Evolutionary conservation across 2,113 vertebrate species (phyloP), one percentile per base, ranked within the genome.

Genomic region (Chrysemys picta): DNA sequence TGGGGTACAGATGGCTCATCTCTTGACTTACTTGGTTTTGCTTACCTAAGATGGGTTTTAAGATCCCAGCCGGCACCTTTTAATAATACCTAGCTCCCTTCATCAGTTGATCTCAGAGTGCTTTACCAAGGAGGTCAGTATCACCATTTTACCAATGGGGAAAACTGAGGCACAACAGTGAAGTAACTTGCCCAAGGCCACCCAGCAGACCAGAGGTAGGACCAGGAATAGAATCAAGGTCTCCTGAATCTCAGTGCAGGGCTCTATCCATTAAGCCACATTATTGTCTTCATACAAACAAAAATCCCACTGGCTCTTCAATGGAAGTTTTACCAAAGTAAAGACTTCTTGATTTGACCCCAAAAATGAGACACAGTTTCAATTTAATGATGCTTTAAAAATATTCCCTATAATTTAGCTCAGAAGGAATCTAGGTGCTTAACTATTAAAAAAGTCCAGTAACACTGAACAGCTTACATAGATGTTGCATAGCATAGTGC

Each of bases 161-260:
- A 47, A 82, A 57, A 31, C 12, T 17, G 25, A 57, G 27, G 42
- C 38, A 59, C 24, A 49, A 65, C 56, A 0, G 0, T 75, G 24
- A 17, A 52, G 57, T 25, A 0, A 54, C 69, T 84, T 85, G 29
- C 11, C 19, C 42, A 10, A 17, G 0, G 38, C 24, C 22, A 27
- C 12, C 25, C 22, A 8, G 75, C 38, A 45, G 24, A 13, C 38
- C 21, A 22, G 9, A 17, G 62, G 79, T 35, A 42, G 83, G 7
- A 7, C 75, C 1, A 91, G 45, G 75, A 91, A 82, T 27, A 57
- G 31, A 80, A 87, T 14, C 12, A 25, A 19, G 0, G 0, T 57
- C 45, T 69, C 5, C 38, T 24, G n/a, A 19, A 47, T 10, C 49
- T 2, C 4, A 82, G 45, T 50, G 84, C 56, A 72, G 35, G 24